Percentiles rank a stretch among this genome's conserved stretches.
phyloP scores from a whole-genome alignment of 2,113 vertebrate genomes.

The Anser brachyrhynchus region DNA sequence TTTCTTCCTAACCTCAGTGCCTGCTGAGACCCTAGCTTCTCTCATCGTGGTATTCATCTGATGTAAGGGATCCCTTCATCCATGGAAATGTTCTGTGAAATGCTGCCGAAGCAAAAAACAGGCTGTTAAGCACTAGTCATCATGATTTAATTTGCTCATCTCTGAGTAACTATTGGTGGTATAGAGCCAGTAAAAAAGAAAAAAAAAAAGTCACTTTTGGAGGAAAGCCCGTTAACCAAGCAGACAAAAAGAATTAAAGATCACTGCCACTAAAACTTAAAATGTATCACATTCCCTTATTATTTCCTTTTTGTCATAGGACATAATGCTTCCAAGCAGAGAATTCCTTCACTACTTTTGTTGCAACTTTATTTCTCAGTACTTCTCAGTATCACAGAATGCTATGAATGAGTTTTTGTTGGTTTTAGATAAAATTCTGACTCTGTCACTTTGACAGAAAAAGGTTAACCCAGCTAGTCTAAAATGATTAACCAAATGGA shows the following conservation, averaged over 20 bases:
- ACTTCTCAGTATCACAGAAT: background rate
- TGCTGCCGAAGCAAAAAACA: background rate
- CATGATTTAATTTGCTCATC: background rate
- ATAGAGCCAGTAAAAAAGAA: background rate
- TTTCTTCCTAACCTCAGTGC: background rate
- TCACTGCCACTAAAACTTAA: background rate
- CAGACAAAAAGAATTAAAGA: background rate
- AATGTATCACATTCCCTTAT: background rate
- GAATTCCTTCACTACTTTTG: background rate
- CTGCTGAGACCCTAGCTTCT: background rate
- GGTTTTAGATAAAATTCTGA: background rate
- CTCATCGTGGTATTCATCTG: background rate
- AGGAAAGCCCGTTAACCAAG: background rate
- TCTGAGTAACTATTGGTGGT: background rate
- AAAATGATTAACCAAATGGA: background rate
- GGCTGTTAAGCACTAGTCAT: background rate
- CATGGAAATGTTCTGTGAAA: background rate
- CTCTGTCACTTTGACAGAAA: conserved; percentile 28
- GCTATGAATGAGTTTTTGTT: background rate
- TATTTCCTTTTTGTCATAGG: background rate
- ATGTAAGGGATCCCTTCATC: background rate
- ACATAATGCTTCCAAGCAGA: background rate
- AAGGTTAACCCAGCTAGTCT: conserved; percentile 41
- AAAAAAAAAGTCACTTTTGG: background rate
- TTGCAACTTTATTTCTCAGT: background rate